These are phyloP conservation scores for Sciurus niger DNA, from an alignment of 2,113 vertebrate species.

Conservation along the genomic window DNA sequence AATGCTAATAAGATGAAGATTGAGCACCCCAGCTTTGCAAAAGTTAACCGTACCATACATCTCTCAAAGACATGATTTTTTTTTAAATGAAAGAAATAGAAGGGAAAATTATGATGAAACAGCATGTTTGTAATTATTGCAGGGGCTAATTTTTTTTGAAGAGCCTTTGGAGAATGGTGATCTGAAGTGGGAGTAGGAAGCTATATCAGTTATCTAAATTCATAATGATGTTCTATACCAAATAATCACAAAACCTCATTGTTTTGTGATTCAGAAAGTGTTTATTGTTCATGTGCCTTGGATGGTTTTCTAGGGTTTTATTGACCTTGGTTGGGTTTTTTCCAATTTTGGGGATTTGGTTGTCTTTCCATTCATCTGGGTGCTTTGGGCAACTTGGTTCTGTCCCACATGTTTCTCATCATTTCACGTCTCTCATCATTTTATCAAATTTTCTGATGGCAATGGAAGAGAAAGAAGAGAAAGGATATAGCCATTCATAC, in stretches of 20 bases:
- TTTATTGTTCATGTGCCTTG: not conserved
- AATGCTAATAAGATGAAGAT: not conserved
- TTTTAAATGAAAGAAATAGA: not conserved
- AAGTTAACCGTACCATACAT: not conserved
- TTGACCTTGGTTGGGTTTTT: not conserved
- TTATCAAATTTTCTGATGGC: not conserved
- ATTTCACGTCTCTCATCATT: not conserved
- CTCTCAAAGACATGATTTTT: not conserved
- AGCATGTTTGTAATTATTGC: not conserved
- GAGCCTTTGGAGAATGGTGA: not conserved
- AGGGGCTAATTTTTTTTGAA: not conserved
- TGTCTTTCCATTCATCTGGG: not conserved
- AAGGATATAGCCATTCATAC: not conserved
- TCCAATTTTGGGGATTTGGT: not conserved
- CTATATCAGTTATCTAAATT: not conserved
- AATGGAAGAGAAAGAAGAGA: not conserved
- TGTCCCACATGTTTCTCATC: not conserved
- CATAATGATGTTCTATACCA: not conserved
- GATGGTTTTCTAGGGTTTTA: not conserved
- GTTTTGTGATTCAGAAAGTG: not conserved
- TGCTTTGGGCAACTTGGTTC: not conserved
- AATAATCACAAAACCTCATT: not conserved
- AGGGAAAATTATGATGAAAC: constrained; percentile 29
- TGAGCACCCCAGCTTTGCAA: not conserved
- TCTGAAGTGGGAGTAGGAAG: not conserved